phyloP scores from a whole-genome alignment of 2,113 vertebrate genomes.

The Podiceps cristatus region DNA sequence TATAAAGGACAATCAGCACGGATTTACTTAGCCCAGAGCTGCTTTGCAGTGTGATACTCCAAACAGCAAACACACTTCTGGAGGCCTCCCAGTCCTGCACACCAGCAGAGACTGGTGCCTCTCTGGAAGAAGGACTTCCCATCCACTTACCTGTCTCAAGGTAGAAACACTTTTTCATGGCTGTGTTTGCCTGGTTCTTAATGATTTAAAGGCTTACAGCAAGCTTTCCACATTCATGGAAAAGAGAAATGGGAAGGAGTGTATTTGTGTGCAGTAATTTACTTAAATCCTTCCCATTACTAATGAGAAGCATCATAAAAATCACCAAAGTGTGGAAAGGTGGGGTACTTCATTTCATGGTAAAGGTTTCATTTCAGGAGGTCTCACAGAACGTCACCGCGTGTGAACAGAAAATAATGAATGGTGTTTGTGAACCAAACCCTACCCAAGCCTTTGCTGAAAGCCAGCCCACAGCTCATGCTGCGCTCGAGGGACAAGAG shows the following conservation, averaged over 20 bases:
- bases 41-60: accelerated
- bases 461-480: neutral
- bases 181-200: neutral
- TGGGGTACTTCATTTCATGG: neutral
- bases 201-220: neutral
- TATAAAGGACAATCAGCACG: neutral
- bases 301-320: neutral
- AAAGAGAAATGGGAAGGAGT: neutral
- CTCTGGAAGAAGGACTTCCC: neutral
- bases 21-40: neutral
- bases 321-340: accelerated
- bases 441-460: neutral
- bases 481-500: neutral
- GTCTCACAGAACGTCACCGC: neutral
- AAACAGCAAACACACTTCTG: accelerated
- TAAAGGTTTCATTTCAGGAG: neutral
- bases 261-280: neutral
- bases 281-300: neutral
- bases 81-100: neutral
- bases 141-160: neutral
- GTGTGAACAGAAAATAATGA: neutral
- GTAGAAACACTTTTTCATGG: neutral
- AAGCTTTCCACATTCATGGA: neutral
- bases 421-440: neutral
- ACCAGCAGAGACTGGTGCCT: neutral